Evolutionary conservation across 2,888 invertebrate genomes (phyloP).

Genomic region (Megalurothrips usitatus): DNA sequence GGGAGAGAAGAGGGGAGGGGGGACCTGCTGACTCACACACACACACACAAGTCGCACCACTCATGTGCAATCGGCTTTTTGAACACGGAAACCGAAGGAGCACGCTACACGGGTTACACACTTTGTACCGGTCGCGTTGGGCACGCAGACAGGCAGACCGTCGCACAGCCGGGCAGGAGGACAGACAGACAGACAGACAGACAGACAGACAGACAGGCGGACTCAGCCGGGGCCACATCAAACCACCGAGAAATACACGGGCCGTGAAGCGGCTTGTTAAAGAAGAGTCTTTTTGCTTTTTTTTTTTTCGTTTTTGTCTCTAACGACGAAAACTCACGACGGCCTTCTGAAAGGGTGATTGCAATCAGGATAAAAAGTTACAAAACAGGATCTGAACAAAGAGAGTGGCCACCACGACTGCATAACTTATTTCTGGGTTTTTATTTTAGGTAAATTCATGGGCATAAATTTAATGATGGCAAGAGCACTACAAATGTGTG

Average conservation of each 20-base stretch:
- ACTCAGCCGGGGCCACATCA: background rate
- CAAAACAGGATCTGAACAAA: no score
- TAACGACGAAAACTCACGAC: background rate
- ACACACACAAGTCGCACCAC: background rate
- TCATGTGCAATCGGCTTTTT: background rate
- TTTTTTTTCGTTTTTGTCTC: background rate
- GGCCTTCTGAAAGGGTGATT: background rate
- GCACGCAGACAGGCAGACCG: background rate
- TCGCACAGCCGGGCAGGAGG: background rate
- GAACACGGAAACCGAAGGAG: conserved; percentile 10
- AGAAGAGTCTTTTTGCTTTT: background rate
- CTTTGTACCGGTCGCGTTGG: background rate
- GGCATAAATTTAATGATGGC: no score
- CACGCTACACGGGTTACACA: background rate
- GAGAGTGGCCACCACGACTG: no score
- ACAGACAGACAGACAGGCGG: background rate
- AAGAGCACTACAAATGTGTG: no score
- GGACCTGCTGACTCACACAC: background rate
- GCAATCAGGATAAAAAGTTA: background rate
- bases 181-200: background rate
- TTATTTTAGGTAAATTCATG: no score
- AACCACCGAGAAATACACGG: background rate
- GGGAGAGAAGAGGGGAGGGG: background rate
- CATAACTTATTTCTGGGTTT: no score
- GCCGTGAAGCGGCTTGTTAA: background rate